Conservation (phyloP, 92 coral and sea anemone species). For the Parazoanthus darwini region DNA sequence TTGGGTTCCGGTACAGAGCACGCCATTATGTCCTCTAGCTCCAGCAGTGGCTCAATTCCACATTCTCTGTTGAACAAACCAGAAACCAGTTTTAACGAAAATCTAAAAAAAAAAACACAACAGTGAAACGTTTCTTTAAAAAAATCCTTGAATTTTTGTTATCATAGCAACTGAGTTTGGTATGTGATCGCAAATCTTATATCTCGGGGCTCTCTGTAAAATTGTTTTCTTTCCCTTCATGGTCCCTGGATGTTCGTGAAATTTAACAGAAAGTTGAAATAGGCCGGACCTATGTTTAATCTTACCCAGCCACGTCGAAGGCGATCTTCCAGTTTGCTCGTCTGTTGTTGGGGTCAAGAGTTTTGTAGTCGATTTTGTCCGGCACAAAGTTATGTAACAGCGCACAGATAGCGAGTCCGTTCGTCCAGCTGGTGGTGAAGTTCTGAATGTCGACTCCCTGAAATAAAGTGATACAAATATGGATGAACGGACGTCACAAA, state of each 20-base stretch:
- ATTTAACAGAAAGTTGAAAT: too few relatives aligned
- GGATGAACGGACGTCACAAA: background rate
- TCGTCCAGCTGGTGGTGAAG: conserved; percentile 96
- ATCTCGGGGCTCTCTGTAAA: too few relatives aligned
- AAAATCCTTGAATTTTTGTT: too few relatives aligned
- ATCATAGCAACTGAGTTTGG: too few relatives aligned
- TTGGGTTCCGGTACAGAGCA: conserved; percentile 85
- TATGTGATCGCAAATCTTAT: too few relatives aligned
- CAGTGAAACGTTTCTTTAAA: too few relatives aligned
- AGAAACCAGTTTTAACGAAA: background rate
- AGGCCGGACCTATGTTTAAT: background rate
- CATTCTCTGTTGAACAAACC: conserved; percentile 66
- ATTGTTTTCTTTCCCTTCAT: too few relatives aligned
- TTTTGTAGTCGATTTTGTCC: conserved; percentile 80
- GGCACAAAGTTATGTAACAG: conserved; percentile 86
- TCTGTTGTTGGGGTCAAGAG: conserved; percentile 76
- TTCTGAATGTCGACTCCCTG: conserved; percentile 92
- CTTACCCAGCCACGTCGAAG: conserved; percentile 94
- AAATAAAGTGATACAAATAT: background rate
- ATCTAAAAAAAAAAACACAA: too few relatives aligned
- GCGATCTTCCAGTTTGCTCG: conserved; percentile 90
- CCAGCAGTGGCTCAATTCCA: conserved; percentile 88
- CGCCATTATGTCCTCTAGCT: conserved; percentile 84
- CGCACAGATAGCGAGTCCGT: conserved; percentile 97
- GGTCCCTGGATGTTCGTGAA: too few relatives aligned